Evolutionary conservation across 2,797 vertebrate species (phyloP).

Genomic region (Alcedo quadribrachys): DNA sequence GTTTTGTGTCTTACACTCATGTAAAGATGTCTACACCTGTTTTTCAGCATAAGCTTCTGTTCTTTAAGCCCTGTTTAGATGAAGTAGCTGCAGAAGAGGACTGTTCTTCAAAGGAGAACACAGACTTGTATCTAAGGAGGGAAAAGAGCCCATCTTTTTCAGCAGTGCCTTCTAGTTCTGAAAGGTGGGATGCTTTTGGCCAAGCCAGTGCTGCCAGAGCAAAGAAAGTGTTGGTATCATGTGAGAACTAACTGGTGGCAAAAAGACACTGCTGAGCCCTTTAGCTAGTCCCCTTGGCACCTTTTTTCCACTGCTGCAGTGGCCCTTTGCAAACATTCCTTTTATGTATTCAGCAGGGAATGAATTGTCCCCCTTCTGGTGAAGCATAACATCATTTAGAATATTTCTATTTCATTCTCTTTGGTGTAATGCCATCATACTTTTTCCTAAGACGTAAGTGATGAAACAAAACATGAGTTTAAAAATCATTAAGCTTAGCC

Average conservation of each 20-base stretch:
- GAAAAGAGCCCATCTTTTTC: neutral
- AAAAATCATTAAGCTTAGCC: neutral
- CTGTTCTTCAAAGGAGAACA: neutral
- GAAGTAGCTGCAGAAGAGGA: neutral
- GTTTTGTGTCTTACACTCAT: neutral
- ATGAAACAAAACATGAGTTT: neutral
- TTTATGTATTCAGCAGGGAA: neutral
- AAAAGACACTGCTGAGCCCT: neutral
- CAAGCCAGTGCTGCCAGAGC: neutral
- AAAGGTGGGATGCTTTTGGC: neutral
- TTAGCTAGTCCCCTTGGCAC: neutral
- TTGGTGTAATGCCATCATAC: neutral
- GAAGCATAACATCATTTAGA: neutral
- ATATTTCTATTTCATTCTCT: neutral
- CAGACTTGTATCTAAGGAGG: neutral
- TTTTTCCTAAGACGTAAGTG: neutral
- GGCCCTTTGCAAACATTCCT: neutral
- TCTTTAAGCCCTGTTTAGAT: neutral
- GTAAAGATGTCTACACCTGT: neutral
- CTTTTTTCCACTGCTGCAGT: neutral
- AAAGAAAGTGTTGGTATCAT: neutral
- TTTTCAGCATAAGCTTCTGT: neutral
- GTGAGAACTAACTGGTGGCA: neutral
- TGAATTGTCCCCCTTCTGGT: neutral
- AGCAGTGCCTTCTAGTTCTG: neutral